Evolutionary conservation across 2,113 vertebrate genomes (phyloP).

Genomic region (Cebidichthys violaceus): DNA sequence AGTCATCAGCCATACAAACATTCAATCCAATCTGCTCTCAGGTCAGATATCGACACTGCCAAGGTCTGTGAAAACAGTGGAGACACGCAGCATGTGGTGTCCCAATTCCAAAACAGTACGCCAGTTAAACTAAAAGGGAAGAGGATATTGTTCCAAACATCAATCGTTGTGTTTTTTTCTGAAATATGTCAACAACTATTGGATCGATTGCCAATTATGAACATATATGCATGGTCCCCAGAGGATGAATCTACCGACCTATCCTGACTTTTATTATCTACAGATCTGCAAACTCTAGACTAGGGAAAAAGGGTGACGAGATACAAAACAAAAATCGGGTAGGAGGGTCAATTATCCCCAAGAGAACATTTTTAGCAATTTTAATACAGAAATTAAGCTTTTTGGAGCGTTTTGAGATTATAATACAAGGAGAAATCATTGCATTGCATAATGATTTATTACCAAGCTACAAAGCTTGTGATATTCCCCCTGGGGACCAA

Average conservation of each 20-base stretch:
- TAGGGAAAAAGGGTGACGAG: not conserved
- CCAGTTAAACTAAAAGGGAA: not conserved
- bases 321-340: not conserved
- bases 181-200: not conserved
- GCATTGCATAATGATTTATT: not conserved
- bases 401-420: not conserved
- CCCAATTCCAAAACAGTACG: not conserved
- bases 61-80: conserved; percentile 7
- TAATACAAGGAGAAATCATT: not conserved
- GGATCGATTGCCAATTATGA: not conserved
- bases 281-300: not conserved
- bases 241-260: not conserved
- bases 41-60: conserved; percentile 8
- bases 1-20: conserved; percentile 51
- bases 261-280: not conserved
- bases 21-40: conserved; percentile 28
- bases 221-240: not conserved
- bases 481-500: not conserved
- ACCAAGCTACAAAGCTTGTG: not conserved
- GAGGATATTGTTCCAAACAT: not conserved
- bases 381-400: not conserved
- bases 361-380: not conserved
- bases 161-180: not conserved
- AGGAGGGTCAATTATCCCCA: not conserved
- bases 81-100: not conserved